A percentile compares a stretch with the other conserved stretches of the same genome.
Conservation (phyloP, 2,113 vertebrate genomes). For the Cepphus grylle region DNA sequence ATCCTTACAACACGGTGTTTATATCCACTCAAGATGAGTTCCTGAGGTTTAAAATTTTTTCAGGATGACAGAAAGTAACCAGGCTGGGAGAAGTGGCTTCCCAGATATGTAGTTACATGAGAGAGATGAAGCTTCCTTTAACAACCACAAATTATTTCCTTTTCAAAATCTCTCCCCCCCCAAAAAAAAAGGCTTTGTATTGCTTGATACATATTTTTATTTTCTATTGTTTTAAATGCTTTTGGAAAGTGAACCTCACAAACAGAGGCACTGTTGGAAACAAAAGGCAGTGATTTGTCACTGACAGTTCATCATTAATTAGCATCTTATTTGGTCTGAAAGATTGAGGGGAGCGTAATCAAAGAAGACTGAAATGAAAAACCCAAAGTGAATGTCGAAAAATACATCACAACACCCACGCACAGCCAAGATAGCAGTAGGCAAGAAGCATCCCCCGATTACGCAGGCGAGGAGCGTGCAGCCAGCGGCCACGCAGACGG, state of each 20-base stretch:
- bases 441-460: neutral
- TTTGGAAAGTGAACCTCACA: conserved; percentile 6
- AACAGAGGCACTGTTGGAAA: conserved; percentile 4
- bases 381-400: neutral
- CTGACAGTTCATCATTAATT: neutral
- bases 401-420: neutral
- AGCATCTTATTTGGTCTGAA: neutral
- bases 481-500: neutral
- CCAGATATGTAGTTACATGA: neutral
- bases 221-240: neutral
- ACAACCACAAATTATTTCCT: neutral
- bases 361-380: neutral
- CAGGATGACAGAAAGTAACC: neutral
- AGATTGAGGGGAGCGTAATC: neutral
- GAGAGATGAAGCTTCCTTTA: neutral
- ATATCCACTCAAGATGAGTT: neutral
- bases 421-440: neutral
- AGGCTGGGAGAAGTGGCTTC: neutral
- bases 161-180: neutral
- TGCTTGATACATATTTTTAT: neutral
- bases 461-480: neutral
- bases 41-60: neutral
- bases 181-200: neutral
- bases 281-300: conserved; percentile 19
- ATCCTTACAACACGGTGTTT: neutral